These are phyloP conservation scores for Melitaea athalia DNA, from an alignment of 2,888 invertebrate species.

Conservation along the genomic window DNA sequence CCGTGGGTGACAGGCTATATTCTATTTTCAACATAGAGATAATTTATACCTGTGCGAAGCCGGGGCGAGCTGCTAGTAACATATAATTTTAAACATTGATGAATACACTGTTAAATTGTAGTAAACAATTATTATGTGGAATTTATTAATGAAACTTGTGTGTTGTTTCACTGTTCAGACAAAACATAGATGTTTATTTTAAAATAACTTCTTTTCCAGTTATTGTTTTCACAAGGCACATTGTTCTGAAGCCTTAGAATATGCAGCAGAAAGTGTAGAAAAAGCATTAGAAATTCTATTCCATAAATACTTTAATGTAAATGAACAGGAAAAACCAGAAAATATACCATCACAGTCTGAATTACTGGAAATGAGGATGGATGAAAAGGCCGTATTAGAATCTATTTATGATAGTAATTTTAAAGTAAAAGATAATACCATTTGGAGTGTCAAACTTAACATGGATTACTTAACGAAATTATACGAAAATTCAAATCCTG, in stretches of 20 bases:
- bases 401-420: slow-evolving; percentile 89
- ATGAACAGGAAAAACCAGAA: slow-evolving; percentile 62
- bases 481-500: slow-evolving; percentile 78
- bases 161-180: no score
- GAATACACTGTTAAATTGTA: no score
- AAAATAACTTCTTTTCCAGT: slow-evolving; percentile 61
- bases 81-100: no score
- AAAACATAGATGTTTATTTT: no score
- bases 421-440: slow-evolving; percentile 85
- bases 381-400: slow-evolving; percentile 88
- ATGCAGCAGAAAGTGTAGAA: slow-evolving; percentile 86
- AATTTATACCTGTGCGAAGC: no score
- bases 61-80: no score
- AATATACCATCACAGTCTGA: slow-evolving; percentile 76
- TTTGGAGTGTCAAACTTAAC: slow-evolving; percentile 87
- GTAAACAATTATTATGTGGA: no score
- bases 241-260: slow-evolving; percentile 87
- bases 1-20: no score
- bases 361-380: slow-evolving; percentile 84
- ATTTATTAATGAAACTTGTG: no score
- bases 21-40: no score
- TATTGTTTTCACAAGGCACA: slow-evolving; percentile 89
- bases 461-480: slow-evolving; percentile 84
- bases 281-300: slow-evolving; percentile 87
- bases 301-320: slow-evolving; percentile 85